Evolutionary conservation across 1,140 invertebrate genomes (phyloP).

Genomic region (Anastrepha obliqua): DNA sequence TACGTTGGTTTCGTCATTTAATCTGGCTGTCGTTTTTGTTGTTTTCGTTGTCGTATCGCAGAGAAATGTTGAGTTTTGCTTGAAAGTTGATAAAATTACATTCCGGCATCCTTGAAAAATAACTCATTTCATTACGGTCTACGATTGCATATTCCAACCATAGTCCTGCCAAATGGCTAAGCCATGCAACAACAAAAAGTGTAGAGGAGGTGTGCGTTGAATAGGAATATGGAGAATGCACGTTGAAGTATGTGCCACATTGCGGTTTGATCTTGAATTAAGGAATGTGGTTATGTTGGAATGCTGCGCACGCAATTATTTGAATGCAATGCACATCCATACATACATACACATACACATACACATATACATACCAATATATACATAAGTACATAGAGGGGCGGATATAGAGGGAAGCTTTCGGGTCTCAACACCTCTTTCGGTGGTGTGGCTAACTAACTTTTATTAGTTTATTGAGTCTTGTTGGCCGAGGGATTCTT

Average conservation of each 20-base stretch:
- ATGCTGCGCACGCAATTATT: background rate
- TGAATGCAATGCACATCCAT: background rate
- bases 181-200: background rate
- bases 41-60: background rate
- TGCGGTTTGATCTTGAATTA: constrained; percentile 26
- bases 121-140: constrained; percentile 42
- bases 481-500: no score
- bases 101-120: constrained; percentile 43
- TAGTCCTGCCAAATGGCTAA: background rate
- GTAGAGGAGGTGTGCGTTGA: background rate
- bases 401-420: no score
- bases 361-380: background rate
- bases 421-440: no score
- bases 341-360: background rate
- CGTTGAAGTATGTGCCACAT: background rate
- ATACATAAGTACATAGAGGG: no score
- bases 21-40: background rate
- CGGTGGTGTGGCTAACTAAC: no score
- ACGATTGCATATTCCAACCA: background rate
- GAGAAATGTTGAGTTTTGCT: constrained; percentile 20
- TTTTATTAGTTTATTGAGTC: no score
- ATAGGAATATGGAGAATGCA: background rate
- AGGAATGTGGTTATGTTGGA: background rate
- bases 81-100: constrained; percentile 46
- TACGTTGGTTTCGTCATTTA: constrained; percentile 25